Conservation (phyloP, 1,140 invertebrate genomes). For the Sitophilus oryzae region DNA sequence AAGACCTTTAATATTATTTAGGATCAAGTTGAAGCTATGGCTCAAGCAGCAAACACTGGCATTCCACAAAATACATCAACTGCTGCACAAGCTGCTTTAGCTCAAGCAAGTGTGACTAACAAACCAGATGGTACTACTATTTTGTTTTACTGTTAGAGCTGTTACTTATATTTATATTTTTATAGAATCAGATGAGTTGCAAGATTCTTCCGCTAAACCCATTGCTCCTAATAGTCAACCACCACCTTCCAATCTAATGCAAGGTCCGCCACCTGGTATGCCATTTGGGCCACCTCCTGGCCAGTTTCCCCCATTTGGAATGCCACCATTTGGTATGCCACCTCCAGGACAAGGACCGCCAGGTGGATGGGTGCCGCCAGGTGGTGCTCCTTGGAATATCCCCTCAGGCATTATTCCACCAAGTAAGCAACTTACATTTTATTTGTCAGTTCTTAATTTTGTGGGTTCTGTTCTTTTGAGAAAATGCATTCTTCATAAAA, state of each 20-base stretch:
- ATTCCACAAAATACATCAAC: slow-evolving; percentile 40
- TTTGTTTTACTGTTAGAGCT: slow-evolving; percentile 5
- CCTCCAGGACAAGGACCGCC: slow-evolving; percentile 50
- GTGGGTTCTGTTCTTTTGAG: neutral
- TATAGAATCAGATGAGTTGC: slow-evolving; percentile 21
- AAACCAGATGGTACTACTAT: slow-evolving; percentile 45
- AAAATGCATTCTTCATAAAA: no score
- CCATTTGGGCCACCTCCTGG: slow-evolving; percentile 53
- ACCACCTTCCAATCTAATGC: slow-evolving; percentile 6
- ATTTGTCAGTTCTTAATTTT: no score
- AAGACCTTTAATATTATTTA: slow-evolving; percentile 4
- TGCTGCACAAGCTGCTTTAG: slow-evolving; percentile 47
- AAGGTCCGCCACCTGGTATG: slow-evolving; percentile 44
- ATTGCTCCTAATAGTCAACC: neutral
- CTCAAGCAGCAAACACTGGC: slow-evolving; percentile 49
- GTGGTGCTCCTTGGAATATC: slow-evolving; percentile 50
- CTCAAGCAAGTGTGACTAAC: slow-evolving; percentile 41
- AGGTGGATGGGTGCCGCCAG: slow-evolving; percentile 39
- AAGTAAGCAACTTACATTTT: slow-evolving; percentile 32
- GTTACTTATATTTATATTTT: neutral
- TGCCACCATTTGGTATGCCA: slow-evolving; percentile 62
- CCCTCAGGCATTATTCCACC: slow-evolving; percentile 49
- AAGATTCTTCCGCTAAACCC: slow-evolving; percentile 3
- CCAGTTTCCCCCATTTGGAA: slow-evolving; percentile 48
- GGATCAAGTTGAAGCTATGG: slow-evolving; percentile 63